Base-by-base conservation (phyloP, 2,888 invertebrate genomes). In the Lithophane leautieri region DNA sequence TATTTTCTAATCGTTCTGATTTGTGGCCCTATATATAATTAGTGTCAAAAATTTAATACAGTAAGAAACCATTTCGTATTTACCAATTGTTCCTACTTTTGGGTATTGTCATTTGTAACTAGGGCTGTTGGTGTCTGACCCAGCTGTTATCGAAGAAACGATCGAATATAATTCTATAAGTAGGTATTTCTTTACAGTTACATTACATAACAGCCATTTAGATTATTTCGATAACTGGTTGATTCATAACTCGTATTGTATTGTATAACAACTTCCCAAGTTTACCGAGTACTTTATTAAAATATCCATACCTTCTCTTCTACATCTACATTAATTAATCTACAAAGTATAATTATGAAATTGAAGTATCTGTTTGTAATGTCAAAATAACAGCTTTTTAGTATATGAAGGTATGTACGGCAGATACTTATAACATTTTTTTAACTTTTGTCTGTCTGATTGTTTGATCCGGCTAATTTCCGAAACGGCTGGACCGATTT, bases 191-290 rank as follows among this genome's bases (percentile, higher is more conserved):
- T 56, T 56, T 56, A 47, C 76, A 54, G 40, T 76, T 75, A 65
- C 63, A 47, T 76, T 76, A 65, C 54, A 47, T 65, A 56, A 42
- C 25, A 22, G 4, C 9, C 4, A 6, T 40, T 22, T 56, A 65
- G 47, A 40, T 65, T 47, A 65, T 47, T 56, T 2, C 4, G 25
- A 65, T 65, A 56, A 63, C 76, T 56, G 9, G n/a, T 65, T 65
- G 56, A 65, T 63, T 56, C 22, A 56, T 76, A 11, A 56, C 62
- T 75, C 11, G n/a, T 34, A 34, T 34, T 34, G 11, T 62, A 34
- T 75, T 75, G 62, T 61, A 54, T 62, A 40, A 75, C 42, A 16
- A 62, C n/a, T 62, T 42, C 22, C 8, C 60, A 42, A 28, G 22
- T 28, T 60, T 28, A 12, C 16, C 25, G 16, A 34, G 14, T 44